These are phyloP conservation scores for Epicampocera succincta DNA, from an alignment of 2,888 invertebrate genomes.

Conservation along the genomic window DNA sequence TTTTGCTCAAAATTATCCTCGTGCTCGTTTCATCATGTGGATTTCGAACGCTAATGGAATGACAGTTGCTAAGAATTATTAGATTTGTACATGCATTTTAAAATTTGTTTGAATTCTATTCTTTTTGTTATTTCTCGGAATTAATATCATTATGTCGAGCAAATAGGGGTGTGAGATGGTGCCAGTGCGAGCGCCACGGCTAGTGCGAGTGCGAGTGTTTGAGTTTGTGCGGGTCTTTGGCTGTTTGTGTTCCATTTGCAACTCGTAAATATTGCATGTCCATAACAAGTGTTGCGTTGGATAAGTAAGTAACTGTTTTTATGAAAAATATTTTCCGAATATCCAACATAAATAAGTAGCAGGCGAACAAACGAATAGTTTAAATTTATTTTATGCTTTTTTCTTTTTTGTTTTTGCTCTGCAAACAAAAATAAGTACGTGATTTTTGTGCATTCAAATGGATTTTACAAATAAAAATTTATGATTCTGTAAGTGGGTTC, in stretches of 20 bases:
- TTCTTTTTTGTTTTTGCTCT: neutral
- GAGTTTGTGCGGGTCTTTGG: neutral
- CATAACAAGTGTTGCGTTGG: constrained; percentile 68
- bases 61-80: constrained; percentile 74
- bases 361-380: constrained; percentile 27
- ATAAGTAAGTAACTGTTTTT: constrained; percentile 63
- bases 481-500: constrained; percentile 63
- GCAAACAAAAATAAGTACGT: constrained; percentile 60
- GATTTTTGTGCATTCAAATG: constrained; percentile 68
- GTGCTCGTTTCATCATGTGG: constrained; percentile 65
- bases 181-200: neutral
- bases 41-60: constrained; percentile 71
- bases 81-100: constrained; percentile 73
- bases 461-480: constrained; percentile 68
- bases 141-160: constrained; percentile 58
- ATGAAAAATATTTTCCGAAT: constrained; percentile 51
- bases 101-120: constrained; percentile 34
- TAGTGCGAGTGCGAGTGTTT: neutral
- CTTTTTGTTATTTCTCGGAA: constrained; percentile 46
- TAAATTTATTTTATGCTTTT: constrained; percentile 7
- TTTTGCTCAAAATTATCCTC: constrained; percentile 24
- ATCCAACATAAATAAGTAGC: constrained; percentile 60
- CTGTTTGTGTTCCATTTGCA: constrained; percentile 38
- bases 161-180: constrained; percentile 29
- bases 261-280: constrained; percentile 64